Evolutionary conservation across 2,113 vertebrate genomes (phyloP).

Genomic region (Hippopotamus amphibius): DNA sequence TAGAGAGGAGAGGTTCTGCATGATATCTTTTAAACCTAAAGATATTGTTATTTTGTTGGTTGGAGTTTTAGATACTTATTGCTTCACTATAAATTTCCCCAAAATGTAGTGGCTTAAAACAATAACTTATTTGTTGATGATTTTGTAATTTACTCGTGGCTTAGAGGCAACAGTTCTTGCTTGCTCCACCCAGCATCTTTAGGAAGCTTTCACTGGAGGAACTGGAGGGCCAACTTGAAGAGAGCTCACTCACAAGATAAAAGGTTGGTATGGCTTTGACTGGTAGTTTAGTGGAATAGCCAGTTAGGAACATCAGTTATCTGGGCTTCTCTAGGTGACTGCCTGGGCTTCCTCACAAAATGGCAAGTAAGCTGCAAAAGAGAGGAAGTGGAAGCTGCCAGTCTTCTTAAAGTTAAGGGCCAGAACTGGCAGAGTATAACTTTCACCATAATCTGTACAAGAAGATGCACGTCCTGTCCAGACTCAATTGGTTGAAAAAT

Average conservation of each 20-base stretch:
- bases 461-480: background rate
- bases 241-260: rapidly evolving
- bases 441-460: background rate
- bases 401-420: background rate
- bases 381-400: background rate
- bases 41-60: background rate
- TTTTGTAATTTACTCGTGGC: background rate
- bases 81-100: background rate
- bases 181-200: background rate
- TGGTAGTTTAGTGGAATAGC: background rate
- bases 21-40: background rate
- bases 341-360: background rate
- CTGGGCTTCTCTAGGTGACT: background rate
- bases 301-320: rapidly evolving
- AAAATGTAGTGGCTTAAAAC: background rate
- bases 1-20: background rate
- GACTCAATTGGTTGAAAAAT: background rate
- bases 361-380: background rate
- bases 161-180: background rate
- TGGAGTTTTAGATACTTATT: background rate
- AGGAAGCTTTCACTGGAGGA: background rate
- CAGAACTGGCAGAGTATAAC: background rate
- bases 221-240: background rate
- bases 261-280: background rate
- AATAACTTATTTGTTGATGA: background rate